These are phyloP conservation scores for Argynnis bischoffii DNA, from an alignment of 2,888 invertebrate genomes.

Conservation along the genomic window DNA sequence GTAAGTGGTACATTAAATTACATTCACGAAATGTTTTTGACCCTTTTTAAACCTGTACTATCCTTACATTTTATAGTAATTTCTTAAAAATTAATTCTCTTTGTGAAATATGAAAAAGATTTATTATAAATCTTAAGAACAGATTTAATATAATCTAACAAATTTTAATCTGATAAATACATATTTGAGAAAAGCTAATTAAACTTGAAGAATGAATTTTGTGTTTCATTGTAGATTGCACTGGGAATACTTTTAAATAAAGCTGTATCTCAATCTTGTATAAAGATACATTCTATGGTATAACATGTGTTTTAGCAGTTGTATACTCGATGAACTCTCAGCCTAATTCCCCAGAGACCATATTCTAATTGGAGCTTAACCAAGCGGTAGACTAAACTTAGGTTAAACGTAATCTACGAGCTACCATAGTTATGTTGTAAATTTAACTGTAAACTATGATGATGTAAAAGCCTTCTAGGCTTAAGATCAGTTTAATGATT, in stretches of 20 bases:
- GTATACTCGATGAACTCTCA: background rate
- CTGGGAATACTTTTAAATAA: no score
- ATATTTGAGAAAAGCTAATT: slow-evolving; percentile 2
- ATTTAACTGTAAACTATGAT: no score
- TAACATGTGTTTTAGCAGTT: background rate
- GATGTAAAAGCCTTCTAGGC: no score
- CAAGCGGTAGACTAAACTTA: slow-evolving; percentile 28
- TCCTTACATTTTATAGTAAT: no score
- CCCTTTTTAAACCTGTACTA: no score
- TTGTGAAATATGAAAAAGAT: background rate
- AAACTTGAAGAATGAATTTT: background rate
- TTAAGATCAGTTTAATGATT: no score
- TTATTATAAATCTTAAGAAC: background rate
- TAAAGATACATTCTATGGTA: no score
- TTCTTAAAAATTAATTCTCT: background rate
- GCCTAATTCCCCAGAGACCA: slow-evolving; percentile 25
- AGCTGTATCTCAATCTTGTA: no score
- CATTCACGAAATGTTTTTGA: no score
- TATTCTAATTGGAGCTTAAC: slow-evolving; percentile 37
- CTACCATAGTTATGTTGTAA: no score
- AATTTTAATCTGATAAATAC: background rate
- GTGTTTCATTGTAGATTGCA: background rate
- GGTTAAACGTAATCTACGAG: no score
- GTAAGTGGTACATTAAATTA: no score
- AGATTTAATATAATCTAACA: background rate